phyloP scores from a whole-genome alignment of 2,888 invertebrate species.

The Epiperipatus broadwayi region DNA sequence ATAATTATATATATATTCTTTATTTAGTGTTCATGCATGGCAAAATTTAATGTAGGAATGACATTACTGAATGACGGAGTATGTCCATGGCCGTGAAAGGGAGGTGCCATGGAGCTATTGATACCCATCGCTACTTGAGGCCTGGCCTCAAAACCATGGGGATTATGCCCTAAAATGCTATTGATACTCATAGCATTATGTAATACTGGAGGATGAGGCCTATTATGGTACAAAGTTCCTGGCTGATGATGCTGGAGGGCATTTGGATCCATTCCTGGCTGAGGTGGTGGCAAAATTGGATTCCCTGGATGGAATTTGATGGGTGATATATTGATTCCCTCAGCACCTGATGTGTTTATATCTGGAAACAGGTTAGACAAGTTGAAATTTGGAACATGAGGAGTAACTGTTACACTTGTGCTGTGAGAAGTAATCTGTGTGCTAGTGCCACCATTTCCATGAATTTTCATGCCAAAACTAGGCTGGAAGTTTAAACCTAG shows the following conservation, averaged over 20 bases:
- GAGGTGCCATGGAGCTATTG: constrained; percentile 23
- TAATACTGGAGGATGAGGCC: constrained; percentile 23
- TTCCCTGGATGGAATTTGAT: constrained; percentile 27
- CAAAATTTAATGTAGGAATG: constrained; percentile 27
- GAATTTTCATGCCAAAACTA: constrained; percentile 24
- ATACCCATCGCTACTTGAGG: constrained; percentile 20
- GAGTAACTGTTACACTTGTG: constrained; percentile 18
- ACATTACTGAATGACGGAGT: constrained; percentile 22
- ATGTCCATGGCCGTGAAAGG: constrained; percentile 24
- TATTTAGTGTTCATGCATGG: constrained; percentile 24
- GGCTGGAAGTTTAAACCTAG: constrained; percentile 25
- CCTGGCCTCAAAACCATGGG: constrained; percentile 25
- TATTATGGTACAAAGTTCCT: constrained; percentile 22
- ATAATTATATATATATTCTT: no score
- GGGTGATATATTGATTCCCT: constrained; percentile 25
- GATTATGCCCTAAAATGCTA: constrained; percentile 27
- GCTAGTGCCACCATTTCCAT: constrained; percentile 21
- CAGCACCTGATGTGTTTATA: constrained; percentile 19
- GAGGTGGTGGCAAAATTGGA: constrained; percentile 21
- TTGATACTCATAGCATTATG: constrained; percentile 27
- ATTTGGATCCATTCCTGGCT: constrained; percentile 22
- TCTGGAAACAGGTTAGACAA: constrained; percentile 26
- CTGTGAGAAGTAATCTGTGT: constrained; percentile 23
- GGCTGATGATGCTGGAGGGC: constrained; percentile 23
- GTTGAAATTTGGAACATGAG: constrained; percentile 27